Conservation (phyloP, 1,140 invertebrate species). For the Piezodorus guildinii region DNA sequence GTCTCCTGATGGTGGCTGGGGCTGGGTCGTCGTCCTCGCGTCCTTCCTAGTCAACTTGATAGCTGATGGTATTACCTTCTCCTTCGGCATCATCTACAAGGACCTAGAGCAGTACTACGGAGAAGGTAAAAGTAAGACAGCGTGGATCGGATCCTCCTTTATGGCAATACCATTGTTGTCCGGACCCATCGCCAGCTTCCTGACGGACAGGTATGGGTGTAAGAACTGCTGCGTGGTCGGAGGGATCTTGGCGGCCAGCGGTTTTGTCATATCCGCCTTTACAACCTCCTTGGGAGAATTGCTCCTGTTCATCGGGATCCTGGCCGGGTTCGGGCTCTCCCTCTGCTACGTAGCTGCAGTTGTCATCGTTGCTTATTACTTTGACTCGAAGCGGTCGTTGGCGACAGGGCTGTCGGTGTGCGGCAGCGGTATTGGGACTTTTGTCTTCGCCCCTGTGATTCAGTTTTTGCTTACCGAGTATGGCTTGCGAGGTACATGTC, state of each 20-base stretch:
- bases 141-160: slow-evolving; percentile 79
- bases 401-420: slow-evolving; percentile 88
- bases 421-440: slow-evolving; percentile 76
- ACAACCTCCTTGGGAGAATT: slow-evolving; percentile 63
- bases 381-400: slow-evolving; percentile 80
- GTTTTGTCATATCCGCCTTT: slow-evolving; percentile 72
- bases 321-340: slow-evolving; percentile 76
- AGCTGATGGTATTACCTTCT: slow-evolving; percentile 79
- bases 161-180: slow-evolving; percentile 82
- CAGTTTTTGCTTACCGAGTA: slow-evolving; percentile 63
- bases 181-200: slow-evolving; percentile 76
- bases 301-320: slow-evolving; percentile 72
- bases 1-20: slow-evolving; percentile 54
- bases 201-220: slow-evolving; percentile 61
- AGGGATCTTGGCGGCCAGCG: slow-evolving; percentile 58
- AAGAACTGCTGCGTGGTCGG: slow-evolving; percentile 39
- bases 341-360: slow-evolving; percentile 80
- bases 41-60: slow-evolving; percentile 85
- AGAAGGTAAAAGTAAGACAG: slow-evolving; percentile 66
- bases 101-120: slow-evolving; percentile 70
- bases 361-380: slow-evolving; percentile 92
- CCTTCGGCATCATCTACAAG: slow-evolving; percentile 71
- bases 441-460: slow-evolving; percentile 80
- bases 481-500: slow-evolving; percentile 71
- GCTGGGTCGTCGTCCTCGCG: slow-evolving; percentile 63